A percentile compares a stretch with the other conserved stretches of the same genome.
These are phyloP conservation scores for Etheostoma spectabile DNA, from an alignment of 2,113 vertebrate species.

Conservation along the genomic window DNA sequence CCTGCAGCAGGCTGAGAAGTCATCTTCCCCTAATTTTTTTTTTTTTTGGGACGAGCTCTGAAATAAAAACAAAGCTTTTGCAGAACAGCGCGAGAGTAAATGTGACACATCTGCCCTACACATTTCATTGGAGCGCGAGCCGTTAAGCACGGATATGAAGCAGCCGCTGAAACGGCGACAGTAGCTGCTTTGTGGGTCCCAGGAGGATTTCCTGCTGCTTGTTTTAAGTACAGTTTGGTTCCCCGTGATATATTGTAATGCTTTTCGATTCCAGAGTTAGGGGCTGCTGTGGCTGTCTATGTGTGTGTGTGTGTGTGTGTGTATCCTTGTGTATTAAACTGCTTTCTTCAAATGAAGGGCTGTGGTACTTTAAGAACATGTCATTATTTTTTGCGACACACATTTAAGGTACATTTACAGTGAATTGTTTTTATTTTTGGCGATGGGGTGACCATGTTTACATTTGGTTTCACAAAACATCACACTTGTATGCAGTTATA, in stretches of 20 bases:
- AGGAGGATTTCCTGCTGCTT: constrained; percentile 42
- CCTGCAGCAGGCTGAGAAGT: constrained; percentile 54
- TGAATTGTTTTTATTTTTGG: too few species aligned
- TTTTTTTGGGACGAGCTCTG: constrained; percentile 34
- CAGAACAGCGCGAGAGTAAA: constrained; percentile 16
- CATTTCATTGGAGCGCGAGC: constrained; percentile 46
- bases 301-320: not conserved
- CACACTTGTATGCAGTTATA: too few species aligned
- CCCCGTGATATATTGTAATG: constrained; percentile 37
- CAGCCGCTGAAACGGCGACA: constrained; percentile 37
- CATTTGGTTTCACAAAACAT: too few species aligned
- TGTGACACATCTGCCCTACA: constrained; percentile 52
- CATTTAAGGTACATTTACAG: too few species aligned
- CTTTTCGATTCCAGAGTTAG: constrained; percentile 18
- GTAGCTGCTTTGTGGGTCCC: constrained; percentile 35
- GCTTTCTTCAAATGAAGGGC: not conserved
- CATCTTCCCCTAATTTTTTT: constrained; percentile 53
- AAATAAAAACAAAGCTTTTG: constrained; percentile 61
- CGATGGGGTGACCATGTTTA: too few species aligned
- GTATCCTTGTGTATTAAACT: not conserved
- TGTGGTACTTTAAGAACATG: not conserved
- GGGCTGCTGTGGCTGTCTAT: not conserved
- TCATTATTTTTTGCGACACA: not conserved
- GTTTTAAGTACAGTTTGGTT: constrained; percentile 39
- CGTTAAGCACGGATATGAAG: constrained; percentile 51